phyloP scores from a whole-genome alignment of 2,113 vertebrate genomes.

The Oryzias woworae region DNA sequence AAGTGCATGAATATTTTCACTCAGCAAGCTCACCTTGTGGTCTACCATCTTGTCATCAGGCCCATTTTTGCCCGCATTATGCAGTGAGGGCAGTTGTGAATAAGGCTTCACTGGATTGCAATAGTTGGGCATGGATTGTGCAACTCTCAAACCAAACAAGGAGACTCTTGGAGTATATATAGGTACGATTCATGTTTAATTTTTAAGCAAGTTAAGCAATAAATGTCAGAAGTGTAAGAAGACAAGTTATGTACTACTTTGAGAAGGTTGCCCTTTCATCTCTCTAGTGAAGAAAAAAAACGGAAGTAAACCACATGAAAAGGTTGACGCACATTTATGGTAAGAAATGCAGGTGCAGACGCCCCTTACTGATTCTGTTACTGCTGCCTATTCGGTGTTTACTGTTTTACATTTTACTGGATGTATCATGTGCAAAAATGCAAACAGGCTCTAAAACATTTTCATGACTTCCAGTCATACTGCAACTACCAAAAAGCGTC shows the following conservation, averaged over 20 bases:
- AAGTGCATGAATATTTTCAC: too few relatives aligned
- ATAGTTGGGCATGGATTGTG: too few relatives aligned
- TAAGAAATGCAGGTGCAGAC: slow-evolving; percentile 41
- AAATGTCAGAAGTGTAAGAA: neutral
- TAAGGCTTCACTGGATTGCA: too few relatives aligned
- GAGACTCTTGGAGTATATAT: too few relatives aligned
- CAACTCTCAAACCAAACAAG: too few relatives aligned
- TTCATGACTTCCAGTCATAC: slow-evolving; percentile 67
- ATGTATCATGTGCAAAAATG: slow-evolving; percentile 22
- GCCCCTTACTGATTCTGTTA: slow-evolving; percentile 4
- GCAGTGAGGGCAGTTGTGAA: too few relatives aligned
- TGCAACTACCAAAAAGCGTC: slow-evolving; percentile 55
- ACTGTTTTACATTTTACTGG: slow-evolving; percentile 40
- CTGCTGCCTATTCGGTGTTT: slow-evolving; percentile 14
- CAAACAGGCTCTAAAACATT: slow-evolving; percentile 14
- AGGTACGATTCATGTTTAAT: too few relatives aligned
- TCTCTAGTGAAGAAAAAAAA: slow-evolving; percentile 31
- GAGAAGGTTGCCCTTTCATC: slow-evolving; percentile 14
- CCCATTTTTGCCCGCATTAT: too few relatives aligned
- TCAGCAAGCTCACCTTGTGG: too few relatives aligned
- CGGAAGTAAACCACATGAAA: slow-evolving; percentile 44
- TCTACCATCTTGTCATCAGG: too few relatives aligned
- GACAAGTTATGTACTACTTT: neutral
- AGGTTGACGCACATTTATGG: slow-evolving; percentile 43
- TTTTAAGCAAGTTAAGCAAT: neutral